Percentiles rank a stretch among this genome's conserved stretches.
Evolutionary conservation across 2,113 vertebrate species (phyloP).

Genomic region (Macquaria australasica): DNA sequence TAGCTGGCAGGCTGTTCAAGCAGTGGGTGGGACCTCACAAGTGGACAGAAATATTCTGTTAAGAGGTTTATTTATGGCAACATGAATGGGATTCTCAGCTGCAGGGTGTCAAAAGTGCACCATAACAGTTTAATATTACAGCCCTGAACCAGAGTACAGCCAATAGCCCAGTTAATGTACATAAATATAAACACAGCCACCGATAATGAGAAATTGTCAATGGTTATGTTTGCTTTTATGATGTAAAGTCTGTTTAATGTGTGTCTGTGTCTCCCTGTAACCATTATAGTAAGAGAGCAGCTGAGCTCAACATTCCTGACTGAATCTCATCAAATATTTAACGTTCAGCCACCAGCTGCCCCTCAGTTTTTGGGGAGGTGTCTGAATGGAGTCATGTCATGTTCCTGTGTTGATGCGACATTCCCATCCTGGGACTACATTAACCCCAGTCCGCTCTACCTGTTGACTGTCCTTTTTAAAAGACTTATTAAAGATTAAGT

Average conservation of each 20-base stretch:
- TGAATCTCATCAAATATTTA: constrained; percentile 47
- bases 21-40: constrained; percentile 32
- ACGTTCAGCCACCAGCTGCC: constrained; percentile 17
- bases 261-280: background rate
- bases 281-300: background rate
- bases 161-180: background rate
- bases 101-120: background rate
- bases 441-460: background rate
- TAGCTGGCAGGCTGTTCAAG: constrained; percentile 19
- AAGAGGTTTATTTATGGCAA: constrained; percentile 39
- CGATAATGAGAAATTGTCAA: background rate
- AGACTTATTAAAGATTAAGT: background rate
- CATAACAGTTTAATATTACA: background rate
- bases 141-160: background rate
- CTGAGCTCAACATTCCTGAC: constrained; percentile 13
- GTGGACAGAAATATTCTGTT: constrained; percentile 40
- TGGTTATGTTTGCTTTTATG: background rate
- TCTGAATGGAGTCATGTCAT: background rate
- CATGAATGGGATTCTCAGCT: constrained; percentile 18
- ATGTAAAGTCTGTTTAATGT: background rate
- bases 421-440: background rate
- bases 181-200: background rate
- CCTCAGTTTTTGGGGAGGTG: background rate
- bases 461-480: background rate
- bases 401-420: background rate